A percentile compares a stretch with the other conserved stretches of the same genome.
phyloP scores from a whole-genome alignment of 2,888 invertebrate species.

The Patella depressa region DNA sequence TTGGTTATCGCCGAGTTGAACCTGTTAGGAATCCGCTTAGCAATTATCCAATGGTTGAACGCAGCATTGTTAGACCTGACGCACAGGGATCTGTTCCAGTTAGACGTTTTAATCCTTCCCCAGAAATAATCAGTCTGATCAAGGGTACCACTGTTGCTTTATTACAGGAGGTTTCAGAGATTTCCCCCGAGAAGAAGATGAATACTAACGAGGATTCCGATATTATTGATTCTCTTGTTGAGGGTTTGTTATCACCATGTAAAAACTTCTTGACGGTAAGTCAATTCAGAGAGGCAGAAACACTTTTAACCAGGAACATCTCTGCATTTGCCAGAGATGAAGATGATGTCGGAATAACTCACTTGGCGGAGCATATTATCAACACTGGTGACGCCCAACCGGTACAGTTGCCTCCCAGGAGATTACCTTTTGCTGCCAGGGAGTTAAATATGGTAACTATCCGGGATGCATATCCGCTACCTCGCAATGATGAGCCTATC shows the following conservation, averaged over 20 bases:
- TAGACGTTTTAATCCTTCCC: neutral
- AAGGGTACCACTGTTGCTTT: neutral
- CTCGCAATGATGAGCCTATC: neutral
- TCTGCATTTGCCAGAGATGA: slow-evolving; percentile 27
- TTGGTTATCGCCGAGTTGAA: too few relatives aligned
- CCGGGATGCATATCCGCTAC: too few relatives aligned
- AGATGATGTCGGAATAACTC: slow-evolving; percentile 28
- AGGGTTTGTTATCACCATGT: neutral
- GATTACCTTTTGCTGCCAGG: slow-evolving; percentile 27
- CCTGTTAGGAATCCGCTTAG: too few relatives aligned
- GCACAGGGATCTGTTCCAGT: neutral
- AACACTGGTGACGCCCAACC: slow-evolving; percentile 21
- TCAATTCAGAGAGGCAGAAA: neutral
- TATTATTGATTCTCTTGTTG: neutral
- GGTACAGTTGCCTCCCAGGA: slow-evolving; percentile 23
- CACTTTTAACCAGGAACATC: slow-evolving; percentile 19
- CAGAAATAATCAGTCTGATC: neutral
- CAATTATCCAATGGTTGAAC: neutral
- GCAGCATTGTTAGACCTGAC: neutral
- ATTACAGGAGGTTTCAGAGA: too few relatives aligned
- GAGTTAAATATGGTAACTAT: too few relatives aligned
- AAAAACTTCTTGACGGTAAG: neutral
- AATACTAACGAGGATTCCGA: too few relatives aligned
- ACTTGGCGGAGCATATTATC: slow-evolving; percentile 21
- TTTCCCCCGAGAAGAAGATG: too few relatives aligned